Percentiles rank a stretch among this genome's conserved stretches.
These are phyloP conservation scores for Cyanistes caeruleus DNA, from an alignment of 2,113 vertebrate species.

Conservation along the genomic window DNA sequence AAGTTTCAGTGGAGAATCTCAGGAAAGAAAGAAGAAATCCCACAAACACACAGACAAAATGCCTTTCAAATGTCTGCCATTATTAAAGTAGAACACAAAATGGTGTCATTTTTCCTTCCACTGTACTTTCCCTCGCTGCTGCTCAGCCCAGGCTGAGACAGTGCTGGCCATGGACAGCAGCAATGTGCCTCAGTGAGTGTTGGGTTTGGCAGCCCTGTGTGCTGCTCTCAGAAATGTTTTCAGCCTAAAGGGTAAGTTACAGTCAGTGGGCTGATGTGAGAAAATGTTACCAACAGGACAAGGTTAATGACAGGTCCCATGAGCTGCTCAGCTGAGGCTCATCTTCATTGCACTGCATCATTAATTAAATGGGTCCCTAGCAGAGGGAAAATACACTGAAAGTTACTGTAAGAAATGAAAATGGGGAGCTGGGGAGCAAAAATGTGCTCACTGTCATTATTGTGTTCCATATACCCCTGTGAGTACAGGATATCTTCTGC, in stretches of 20 bases:
- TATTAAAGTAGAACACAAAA: neutral
- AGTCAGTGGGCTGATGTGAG: neutral
- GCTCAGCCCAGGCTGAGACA: neutral
- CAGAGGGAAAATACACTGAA: neutral
- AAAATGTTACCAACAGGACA: neutral
- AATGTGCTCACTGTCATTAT: neutral
- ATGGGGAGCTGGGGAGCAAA: neutral
- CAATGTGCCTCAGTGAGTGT: rapidly evolving
- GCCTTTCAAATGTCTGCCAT: neutral
- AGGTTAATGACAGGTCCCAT: neutral
- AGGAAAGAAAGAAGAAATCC: neutral
- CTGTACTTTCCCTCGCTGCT: neutral
- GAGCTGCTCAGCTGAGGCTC: neutral
- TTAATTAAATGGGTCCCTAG: neutral
- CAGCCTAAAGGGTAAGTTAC: neutral
- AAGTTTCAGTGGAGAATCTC: neutral
- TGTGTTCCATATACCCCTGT: neutral
- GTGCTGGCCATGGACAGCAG: neutral
- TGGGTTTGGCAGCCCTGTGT: neutral
- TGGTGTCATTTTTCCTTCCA: neutral
- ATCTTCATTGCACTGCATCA: neutral
- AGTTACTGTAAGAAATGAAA: neutral
- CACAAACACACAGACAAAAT: neutral
- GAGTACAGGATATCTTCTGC: neutral
- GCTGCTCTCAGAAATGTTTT: neutral